Percentiles rank a stretch among this genome's conserved stretches.
phyloP scores from a whole-genome alignment of 2,888 invertebrate genomes.

The Siphonodentalium dalli region DNA sequence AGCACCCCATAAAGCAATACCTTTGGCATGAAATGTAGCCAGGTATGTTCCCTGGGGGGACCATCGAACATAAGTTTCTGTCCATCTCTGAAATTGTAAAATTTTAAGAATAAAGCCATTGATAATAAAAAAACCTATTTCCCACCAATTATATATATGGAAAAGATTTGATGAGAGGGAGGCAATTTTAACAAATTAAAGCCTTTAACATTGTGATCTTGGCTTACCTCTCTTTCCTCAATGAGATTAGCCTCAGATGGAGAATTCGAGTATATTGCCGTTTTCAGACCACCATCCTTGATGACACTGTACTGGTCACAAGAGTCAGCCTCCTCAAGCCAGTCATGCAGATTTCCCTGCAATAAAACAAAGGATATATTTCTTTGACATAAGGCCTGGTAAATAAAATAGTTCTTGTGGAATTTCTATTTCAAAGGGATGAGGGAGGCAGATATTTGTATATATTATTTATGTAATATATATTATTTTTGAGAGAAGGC shows the following conservation, averaged over 20 bases:
- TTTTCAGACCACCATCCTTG: slow-evolving; percentile 78
- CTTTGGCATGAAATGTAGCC: slow-evolving; percentile 93
- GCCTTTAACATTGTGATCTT: not conserved
- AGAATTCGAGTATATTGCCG: slow-evolving; percentile 88
- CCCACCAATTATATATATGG: no score
- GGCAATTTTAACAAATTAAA: no score
- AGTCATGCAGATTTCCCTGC: slow-evolving; percentile 88
- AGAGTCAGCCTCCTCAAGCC: slow-evolving; percentile 91
- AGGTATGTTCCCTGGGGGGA: slow-evolving; percentile 96
- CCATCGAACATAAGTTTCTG: slow-evolving; percentile 96
- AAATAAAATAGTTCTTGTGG: no score
- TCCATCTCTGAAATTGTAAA: slow-evolving; percentile 78
- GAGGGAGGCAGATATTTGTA: no score
- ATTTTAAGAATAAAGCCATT: not conserved
- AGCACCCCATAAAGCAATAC: slow-evolving; percentile 97
- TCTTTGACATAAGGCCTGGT: not conserved
- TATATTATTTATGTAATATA: no score
- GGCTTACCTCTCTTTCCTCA: slow-evolving; percentile 74
- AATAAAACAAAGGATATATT: slow-evolving; percentile 2
- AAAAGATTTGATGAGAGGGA: not conserved
- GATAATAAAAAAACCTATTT: not conserved
- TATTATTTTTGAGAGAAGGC: no score
- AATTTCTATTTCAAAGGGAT: no score
- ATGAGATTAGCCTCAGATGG: slow-evolving; percentile 81
- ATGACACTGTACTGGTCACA: slow-evolving; percentile 95